A percentile compares a stretch with the other conserved stretches of the same genome.
phyloP scores from a whole-genome alignment of 1,140 invertebrate genomes.

The Pseudomyrmex cubaensis region DNA sequence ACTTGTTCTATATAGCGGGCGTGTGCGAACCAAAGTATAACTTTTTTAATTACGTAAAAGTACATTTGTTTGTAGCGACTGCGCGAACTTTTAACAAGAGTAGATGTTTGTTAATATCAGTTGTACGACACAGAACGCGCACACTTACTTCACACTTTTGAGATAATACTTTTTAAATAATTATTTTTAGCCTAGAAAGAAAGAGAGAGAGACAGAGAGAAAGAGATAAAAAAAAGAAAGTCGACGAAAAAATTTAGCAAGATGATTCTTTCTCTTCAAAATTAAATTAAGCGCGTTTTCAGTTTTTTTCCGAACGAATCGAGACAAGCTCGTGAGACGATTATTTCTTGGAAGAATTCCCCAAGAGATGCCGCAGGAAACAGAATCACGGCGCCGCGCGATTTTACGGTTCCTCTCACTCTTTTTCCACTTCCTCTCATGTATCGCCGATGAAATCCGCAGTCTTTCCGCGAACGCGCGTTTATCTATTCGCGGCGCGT shows the following conservation, averaged over 20 bases:
- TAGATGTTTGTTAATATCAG: background rate
- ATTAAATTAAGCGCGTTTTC: constrained; percentile 49
- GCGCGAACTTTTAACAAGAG: background rate
- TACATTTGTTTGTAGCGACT: background rate
- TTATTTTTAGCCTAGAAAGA: too few relatives aligned
- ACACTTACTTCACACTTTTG: background rate
- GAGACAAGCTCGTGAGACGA: background rate
- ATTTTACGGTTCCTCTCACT: constrained; percentile 29
- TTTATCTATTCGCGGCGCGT: constrained; percentile 57
- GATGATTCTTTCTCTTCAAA: background rate
- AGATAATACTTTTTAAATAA: background rate
- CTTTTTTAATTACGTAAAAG: constrained; percentile 6
- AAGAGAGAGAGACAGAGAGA: too few relatives aligned
- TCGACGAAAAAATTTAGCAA: constrained; percentile 9
- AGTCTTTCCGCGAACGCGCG: constrained; percentile 49
- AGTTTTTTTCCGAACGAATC: background rate
- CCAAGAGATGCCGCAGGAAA: constrained; percentile 30
- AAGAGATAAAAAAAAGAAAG: too few relatives aligned
- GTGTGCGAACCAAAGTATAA: background rate
- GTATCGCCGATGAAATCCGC: constrained; percentile 50
- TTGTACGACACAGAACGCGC: background rate
- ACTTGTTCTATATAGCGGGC: background rate
- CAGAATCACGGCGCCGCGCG: constrained; percentile 26
- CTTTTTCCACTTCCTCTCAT: background rate
- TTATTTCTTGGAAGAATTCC: constrained; percentile 29